Conservation (phyloP, 23 tunicate genomes). For the Styela clava region DNA sequence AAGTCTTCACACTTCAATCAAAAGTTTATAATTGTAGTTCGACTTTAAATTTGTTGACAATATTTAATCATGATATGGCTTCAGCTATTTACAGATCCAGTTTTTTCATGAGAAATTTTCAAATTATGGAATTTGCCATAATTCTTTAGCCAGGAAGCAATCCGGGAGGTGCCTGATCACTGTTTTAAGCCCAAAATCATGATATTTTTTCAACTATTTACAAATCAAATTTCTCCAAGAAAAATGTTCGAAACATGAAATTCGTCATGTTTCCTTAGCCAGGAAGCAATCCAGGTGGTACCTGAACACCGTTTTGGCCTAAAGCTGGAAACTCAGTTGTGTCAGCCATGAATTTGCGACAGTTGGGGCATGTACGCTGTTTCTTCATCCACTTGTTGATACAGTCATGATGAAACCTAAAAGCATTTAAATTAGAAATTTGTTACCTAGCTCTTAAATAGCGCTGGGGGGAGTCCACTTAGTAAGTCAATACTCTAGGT, state of each 20-base stretch:
- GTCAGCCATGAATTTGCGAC: slow-evolving; percentile 59
- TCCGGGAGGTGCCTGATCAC: background rate
- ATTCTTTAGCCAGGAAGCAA: background rate
- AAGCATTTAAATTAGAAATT: background rate
- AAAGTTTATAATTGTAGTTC: too few relatives aligned
- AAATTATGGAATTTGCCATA: background rate
- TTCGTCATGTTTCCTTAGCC: background rate
- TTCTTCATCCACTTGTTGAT: slow-evolving; percentile 62
- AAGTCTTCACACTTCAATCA: too few relatives aligned
- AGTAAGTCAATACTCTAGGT: too few relatives aligned
- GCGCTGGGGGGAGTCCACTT: too few relatives aligned
- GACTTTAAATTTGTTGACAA: too few relatives aligned
- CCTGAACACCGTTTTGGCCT: background rate
- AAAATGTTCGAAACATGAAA: background rate
- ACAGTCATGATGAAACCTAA: slow-evolving; percentile 69
- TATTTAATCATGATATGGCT: too few relatives aligned
- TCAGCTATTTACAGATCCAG: too few relatives aligned
- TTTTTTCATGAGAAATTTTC: background rate
- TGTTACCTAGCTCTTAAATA: too few relatives aligned
- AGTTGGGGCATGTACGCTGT: slow-evolving; percentile 81
- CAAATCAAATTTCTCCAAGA: background rate
- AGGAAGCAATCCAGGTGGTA: background rate
- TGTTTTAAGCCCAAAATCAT: too few relatives aligned
- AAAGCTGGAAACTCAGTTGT: slow-evolving; percentile 59
- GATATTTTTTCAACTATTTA: too few relatives aligned